A percentile compares a stretch with the other conserved stretches of the same genome.
Evolutionary conservation across 2,113 vertebrate species (phyloP).

Genomic region (Sinocyclocheilus maitianheensis): DNA sequence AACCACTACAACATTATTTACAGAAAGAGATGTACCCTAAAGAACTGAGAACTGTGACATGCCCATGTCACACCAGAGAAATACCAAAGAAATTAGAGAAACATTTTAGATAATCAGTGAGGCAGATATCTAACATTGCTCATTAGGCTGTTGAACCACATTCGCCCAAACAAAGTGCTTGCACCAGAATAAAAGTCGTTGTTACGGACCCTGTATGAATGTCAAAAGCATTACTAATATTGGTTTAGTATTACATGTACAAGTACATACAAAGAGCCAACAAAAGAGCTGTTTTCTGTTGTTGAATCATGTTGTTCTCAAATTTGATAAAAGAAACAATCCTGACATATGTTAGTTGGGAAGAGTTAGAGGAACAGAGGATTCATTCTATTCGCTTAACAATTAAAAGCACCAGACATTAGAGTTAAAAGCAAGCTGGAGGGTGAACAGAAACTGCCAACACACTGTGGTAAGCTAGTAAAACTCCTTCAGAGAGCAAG

Average conservation of each 20-base stretch:
- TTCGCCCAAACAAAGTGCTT: conserved; percentile 36
- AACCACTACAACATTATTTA: conserved; percentile 57
- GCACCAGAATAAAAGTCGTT: conserved; percentile 34
- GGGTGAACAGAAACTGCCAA: conserved; percentile 29
- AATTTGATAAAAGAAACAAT: neutral
- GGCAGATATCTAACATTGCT: conserved; percentile 39
- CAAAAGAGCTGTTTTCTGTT: neutral
- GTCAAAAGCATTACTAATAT: conserved; percentile 36
- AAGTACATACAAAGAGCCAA: conserved; percentile 28
- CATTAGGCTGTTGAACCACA: conserved; percentile 44
- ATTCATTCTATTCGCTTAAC: conserved; percentile 5
- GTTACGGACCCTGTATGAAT: conserved; percentile 43
- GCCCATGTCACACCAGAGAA: conserved; percentile 22
- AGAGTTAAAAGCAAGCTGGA: conserved; percentile 29
- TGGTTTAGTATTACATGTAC: conserved; percentile 40
- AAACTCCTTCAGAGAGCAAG: conserved; percentile 29
- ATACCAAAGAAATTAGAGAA: neutral
- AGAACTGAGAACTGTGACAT: neutral
- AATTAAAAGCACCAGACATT: conserved; percentile 9
- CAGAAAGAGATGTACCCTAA: conserved; percentile 45
- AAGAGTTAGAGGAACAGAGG: conserved; percentile 15
- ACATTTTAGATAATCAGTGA: conserved; percentile 43
- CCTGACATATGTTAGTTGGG: neutral
- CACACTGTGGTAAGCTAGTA: conserved; percentile 40
- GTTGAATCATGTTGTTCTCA: neutral